phyloP scores from a whole-genome alignment of 2,797 vertebrate species.

The Remorina albescens region DNA sequence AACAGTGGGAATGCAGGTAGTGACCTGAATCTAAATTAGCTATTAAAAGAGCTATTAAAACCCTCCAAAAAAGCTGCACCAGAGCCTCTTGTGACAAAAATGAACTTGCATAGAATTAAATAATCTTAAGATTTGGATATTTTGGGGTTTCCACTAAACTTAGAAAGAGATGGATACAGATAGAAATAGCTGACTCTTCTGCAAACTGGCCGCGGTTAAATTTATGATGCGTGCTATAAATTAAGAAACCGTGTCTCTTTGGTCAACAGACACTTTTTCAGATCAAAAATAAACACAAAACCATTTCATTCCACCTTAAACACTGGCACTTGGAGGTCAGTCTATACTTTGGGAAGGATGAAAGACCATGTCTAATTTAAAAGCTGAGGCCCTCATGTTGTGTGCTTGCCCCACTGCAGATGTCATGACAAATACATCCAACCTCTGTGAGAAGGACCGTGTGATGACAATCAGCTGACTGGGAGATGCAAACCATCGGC shows the following conservation, averaged over 20 bases:
- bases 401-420: background rate
- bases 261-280: background rate
- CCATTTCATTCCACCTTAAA: background rate
- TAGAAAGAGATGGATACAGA: no score
- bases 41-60: no score
- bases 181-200: no score
- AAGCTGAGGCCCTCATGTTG: background rate
- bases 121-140: constrained; percentile 8
- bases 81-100: background rate
- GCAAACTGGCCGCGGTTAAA: background rate
- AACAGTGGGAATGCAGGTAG: background rate
- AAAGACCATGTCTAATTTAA: background rate
- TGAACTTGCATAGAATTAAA: background rate
- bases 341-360: background rate
- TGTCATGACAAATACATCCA: background rate
- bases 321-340: background rate
- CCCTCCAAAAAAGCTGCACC: constrained; percentile 1
- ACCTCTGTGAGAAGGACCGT: background rate
- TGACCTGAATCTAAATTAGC: background rate
- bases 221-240: background rate
- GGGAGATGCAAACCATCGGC: background rate
- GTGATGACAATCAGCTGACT: background rate
- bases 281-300: background rate
- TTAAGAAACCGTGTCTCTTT: background rate
- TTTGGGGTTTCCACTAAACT: no score